These are phyloP conservation scores for Lasioglossum marginatum DNA, from an alignment of 2,888 invertebrate species.

Conservation along the genomic window DNA sequence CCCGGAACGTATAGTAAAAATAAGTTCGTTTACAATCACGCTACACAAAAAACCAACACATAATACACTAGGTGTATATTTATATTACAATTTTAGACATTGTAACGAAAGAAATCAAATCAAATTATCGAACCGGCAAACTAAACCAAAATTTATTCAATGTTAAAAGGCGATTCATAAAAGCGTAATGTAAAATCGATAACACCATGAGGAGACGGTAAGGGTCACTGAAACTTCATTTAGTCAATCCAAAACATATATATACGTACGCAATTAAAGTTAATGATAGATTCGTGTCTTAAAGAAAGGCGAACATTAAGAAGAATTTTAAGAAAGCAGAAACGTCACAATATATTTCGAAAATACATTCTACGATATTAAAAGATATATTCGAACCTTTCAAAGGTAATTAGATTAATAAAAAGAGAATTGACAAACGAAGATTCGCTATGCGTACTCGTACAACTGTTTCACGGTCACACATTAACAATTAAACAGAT, in stretches of 20 bases:
- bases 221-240: slow-evolving; percentile 14
- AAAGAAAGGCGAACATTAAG: background rate
- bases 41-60: background rate
- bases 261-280: background rate
- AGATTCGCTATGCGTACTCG: background rate
- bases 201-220: slow-evolving; percentile 21
- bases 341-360: background rate
- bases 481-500: background rate
- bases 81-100: background rate
- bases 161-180: slow-evolving; percentile 1
- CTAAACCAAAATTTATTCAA: background rate
- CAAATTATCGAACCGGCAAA: background rate
- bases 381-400: background rate
- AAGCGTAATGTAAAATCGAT: slow-evolving; percentile 42
- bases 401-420: background rate
- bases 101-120: background rate
- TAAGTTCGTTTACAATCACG: background rate
- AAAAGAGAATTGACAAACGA: background rate
- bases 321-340: background rate
- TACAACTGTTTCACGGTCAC: background rate
- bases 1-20: background rate
- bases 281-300: background rate
- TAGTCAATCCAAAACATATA: slow-evolving; percentile 12
- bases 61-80: background rate
- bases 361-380: background rate